Conservation (phyloP, 2,797 vertebrate species). For the Zenarchopterus dispar region DNA sequence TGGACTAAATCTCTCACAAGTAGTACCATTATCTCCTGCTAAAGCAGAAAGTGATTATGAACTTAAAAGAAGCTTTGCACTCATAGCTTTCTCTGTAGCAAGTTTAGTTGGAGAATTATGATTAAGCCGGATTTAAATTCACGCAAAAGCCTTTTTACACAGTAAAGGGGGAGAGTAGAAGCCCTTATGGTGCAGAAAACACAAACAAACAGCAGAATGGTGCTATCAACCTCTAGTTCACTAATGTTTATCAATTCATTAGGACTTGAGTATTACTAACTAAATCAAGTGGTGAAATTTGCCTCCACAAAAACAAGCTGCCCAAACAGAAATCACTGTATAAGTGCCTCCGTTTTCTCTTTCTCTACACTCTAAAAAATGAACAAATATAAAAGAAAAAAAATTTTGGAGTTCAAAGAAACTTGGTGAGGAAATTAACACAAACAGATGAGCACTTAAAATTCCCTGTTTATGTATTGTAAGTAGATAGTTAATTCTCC, state of each 20-base stretch:
- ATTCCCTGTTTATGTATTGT: slow-evolving; percentile 54
- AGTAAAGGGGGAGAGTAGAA: slow-evolving; percentile 30
- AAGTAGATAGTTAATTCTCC: slow-evolving; percentile 68
- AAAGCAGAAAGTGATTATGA: slow-evolving; percentile 85
- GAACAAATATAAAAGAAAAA: background rate
- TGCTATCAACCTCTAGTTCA: too few relatives aligned
- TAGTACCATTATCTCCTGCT: slow-evolving; percentile 91
- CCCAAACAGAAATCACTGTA: background rate
- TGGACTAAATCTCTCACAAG: slow-evolving; percentile 74
- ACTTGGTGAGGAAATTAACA: slow-evolving; percentile 16
- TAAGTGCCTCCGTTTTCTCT: background rate
- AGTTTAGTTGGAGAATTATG: slow-evolving; percentile 80
- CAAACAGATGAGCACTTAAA: slow-evolving; percentile 61
- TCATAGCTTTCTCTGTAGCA: slow-evolving; percentile 73
- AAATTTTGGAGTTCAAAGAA: slow-evolving; percentile 11
- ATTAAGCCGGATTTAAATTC: slow-evolving; percentile 75
- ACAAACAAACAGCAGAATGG: slow-evolving; percentile 34
- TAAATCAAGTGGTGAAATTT: too few relatives aligned
- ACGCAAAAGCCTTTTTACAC: slow-evolving; percentile 63
- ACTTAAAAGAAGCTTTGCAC: slow-evolving; percentile 78
- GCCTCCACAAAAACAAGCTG: background rate
- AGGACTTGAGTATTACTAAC: too few relatives aligned
- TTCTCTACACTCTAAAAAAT: background rate
- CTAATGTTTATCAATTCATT: too few relatives aligned
- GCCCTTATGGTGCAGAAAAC: background rate